phyloP scores from a whole-genome alignment of 1,140 invertebrate species.

The Stenopsyche tienmushanensis region DNA sequence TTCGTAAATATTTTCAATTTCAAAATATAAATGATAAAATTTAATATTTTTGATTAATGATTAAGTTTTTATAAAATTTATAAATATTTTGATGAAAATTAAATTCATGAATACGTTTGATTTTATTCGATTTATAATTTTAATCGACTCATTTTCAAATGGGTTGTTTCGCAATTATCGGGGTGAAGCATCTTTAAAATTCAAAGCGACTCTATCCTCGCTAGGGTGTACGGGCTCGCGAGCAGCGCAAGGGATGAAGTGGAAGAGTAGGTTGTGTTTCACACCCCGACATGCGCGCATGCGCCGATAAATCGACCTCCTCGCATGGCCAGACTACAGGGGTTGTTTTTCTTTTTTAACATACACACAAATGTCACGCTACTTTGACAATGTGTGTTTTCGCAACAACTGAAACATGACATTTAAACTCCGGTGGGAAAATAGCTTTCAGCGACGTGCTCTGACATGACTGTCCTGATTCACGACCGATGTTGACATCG shows the following conservation, averaged over 20 bases:
- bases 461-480: too few species aligned
- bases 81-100: too few species aligned
- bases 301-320: slow-evolving; percentile 39
- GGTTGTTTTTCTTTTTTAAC: slow-evolving; percentile 17
- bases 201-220: too few species aligned
- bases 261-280: background rate
- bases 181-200: too few species aligned
- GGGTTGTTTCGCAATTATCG: too few species aligned
- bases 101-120: too few species aligned
- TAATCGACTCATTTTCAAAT: too few species aligned
- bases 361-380: slow-evolving; percentile 25
- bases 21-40: too few species aligned
- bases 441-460: background rate
- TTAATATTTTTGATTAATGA: too few species aligned
- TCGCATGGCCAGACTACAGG: slow-evolving; percentile 3
- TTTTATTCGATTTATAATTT: too few species aligned
- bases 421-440: background rate
- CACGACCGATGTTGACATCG: background rate
- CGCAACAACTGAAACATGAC: background rate
- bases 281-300: slow-evolving; percentile 16
- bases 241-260: background rate
- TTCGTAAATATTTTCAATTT: too few species aligned
- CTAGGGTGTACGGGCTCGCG: background rate
- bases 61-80: too few species aligned
- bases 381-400: slow-evolving; percentile 20